A percentile compares a stretch with the other conserved stretches of the same genome.
Evolutionary conservation across 1,140 invertebrate genomes (phyloP).

Genomic region (Cepaea nemoralis): DNA sequence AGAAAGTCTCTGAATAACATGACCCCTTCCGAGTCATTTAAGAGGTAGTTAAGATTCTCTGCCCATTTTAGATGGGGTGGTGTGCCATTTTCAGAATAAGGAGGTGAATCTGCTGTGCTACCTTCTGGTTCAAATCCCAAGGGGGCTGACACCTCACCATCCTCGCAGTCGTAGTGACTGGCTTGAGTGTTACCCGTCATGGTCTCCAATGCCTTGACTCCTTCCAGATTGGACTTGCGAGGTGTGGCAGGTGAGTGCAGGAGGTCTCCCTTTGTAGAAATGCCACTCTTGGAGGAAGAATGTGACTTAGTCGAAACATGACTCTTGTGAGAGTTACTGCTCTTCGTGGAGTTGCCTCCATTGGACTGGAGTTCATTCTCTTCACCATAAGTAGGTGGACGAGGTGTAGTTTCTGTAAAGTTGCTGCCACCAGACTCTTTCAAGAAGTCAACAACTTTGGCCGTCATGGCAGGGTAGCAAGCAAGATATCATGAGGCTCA

Average conservation of each 20-base stretch:
- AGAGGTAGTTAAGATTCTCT: slow-evolving; percentile 82
- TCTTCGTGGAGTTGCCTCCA: slow-evolving; percentile 65
- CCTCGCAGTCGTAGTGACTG: slow-evolving; percentile 46
- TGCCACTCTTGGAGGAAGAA: slow-evolving; percentile 57
- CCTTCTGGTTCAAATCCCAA: slow-evolving; percentile 71
- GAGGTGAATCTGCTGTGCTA: slow-evolving; percentile 67
- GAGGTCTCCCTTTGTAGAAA: slow-evolving; percentile 59
- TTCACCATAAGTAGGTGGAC: slow-evolving; percentile 70
- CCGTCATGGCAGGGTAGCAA: slow-evolving; percentile 51
- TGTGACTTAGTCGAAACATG: slow-evolving; percentile 58
- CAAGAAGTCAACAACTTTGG: slow-evolving; percentile 68
- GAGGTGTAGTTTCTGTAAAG: slow-evolving; percentile 68
- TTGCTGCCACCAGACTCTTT: slow-evolving; percentile 68
- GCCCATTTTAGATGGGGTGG: slow-evolving; percentile 89
- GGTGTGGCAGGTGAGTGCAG: slow-evolving; percentile 64
- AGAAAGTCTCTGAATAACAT: slow-evolving; percentile 87
- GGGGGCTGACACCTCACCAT: slow-evolving; percentile 62
- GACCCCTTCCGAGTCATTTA: slow-evolving; percentile 88
- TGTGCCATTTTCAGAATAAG: slow-evolving; percentile 73
- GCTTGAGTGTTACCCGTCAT: slow-evolving; percentile 6
- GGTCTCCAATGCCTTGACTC: slow-evolving; percentile 32
- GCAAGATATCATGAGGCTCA: slow-evolving; percentile 26
- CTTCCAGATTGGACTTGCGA: slow-evolving; percentile 65
- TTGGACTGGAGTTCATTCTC: slow-evolving; percentile 70
- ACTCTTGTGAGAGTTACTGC: slow-evolving; percentile 65